phyloP scores from a whole-genome alignment of 2,113 vertebrate species.

The Odontophorus gujanensis region DNA sequence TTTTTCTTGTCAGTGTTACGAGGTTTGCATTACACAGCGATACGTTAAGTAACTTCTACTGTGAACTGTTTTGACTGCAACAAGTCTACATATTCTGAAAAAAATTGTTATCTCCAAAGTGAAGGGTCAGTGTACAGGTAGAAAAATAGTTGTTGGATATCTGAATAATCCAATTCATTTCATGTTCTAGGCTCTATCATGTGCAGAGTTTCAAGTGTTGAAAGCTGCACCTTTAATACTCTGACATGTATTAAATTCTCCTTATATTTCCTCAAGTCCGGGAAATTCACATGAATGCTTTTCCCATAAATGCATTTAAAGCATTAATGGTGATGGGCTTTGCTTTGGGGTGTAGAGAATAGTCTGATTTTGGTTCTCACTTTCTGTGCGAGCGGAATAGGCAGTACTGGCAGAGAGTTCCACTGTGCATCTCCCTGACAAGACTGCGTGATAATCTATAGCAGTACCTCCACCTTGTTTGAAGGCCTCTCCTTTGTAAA shows the following conservation, averaged over 20 bases:
- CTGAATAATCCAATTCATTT: background rate
- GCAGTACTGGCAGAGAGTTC: background rate
- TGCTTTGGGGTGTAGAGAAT: background rate
- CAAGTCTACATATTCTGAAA: background rate
- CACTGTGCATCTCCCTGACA: rapidly evolving
- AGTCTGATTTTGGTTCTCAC: background rate
- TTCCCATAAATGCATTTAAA: background rate
- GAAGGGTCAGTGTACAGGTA: rapidly evolving
- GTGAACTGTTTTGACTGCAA: background rate
- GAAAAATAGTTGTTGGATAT: background rate
- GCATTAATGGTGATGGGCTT: background rate
- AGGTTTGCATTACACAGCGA: background rate
- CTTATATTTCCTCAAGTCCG: background rate
- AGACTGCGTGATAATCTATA: rapidly evolving
- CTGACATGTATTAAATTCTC: background rate
- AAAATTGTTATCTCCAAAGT: background rate
- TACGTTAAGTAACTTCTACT: background rate
- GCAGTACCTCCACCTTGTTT: background rate
- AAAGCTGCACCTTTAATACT: background rate
- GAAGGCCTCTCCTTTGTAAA: background rate
- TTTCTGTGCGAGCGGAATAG: background rate
- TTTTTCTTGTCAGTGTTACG: background rate
- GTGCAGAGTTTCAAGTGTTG: background rate
- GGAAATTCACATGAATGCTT: background rate
- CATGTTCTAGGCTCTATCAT: background rate